Percentiles rank a stretch among this genome's conserved stretches.
These are phyloP conservation scores for Trinorchestia longiramus DNA, from an alignment of 1,140 invertebrate species.

Conservation along the genomic window DNA sequence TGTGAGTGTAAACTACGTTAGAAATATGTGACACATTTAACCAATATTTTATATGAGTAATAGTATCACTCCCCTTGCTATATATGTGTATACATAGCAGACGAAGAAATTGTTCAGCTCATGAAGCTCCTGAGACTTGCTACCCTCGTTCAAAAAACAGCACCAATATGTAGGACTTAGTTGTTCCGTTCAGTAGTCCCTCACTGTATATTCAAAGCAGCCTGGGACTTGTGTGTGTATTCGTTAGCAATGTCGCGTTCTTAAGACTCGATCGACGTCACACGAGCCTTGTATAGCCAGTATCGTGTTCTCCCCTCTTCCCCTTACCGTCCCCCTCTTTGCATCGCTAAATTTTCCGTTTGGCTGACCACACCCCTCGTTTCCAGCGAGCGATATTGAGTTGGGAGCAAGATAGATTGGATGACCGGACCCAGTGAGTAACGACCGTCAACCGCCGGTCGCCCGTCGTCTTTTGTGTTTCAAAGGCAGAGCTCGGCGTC, in stretches of 20 bases:
- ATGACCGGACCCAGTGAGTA: not conserved
- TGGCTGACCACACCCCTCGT: slow-evolving; percentile 15
- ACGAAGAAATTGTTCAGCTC: not conserved
- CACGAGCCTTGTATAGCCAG: not conserved
- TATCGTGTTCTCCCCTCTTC: not conserved
- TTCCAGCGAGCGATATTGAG: slow-evolving; percentile 30
- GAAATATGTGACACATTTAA: too few species aligned
- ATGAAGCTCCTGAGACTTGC: too few species aligned
- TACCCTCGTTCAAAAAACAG: too few species aligned
- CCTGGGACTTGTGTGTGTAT: not conserved
- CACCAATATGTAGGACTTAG: too few species aligned
- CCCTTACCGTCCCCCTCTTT: not conserved
- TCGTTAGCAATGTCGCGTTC: not conserved
- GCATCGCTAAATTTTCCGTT: slow-evolving; percentile 35
- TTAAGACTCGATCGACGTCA: not conserved
- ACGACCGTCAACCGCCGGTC: not conserved
- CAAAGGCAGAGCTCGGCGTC: not conserved
- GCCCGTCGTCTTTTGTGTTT: not conserved
- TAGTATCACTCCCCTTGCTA: too few species aligned
- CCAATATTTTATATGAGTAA: too few species aligned
- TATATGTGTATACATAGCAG: not conserved
- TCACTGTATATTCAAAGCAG: not conserved
- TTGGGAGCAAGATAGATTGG: slow-evolving; percentile 49
- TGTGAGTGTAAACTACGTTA: too few species aligned
- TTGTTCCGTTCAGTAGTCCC: not conserved